Evolutionary conservation across 2,888 invertebrate genomes (phyloP), one percentile per base, ranked within the genome.

Genomic region (Aleiodes leptofemur): DNA sequence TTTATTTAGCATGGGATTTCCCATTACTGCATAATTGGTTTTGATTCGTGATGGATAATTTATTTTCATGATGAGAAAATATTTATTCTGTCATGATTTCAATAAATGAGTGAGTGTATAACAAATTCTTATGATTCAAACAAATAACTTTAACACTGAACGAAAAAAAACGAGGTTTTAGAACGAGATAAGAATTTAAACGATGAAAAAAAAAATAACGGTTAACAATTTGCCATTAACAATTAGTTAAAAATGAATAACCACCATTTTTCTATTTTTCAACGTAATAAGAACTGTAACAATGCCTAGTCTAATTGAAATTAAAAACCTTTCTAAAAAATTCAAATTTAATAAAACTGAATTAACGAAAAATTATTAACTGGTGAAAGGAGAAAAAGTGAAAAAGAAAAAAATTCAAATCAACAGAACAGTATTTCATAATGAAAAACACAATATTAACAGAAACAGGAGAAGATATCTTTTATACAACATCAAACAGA

Each of bases 81-180:
- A 43, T 7, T 43, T 7, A 43, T 8, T 43, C 11, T 43, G 9
- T 9, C 9, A 43, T 43, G 8, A 48, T 64, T 64, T 23, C 43
- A 4, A 64, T 64, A 43, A 48, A 64, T 16, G 43, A 38, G 14
- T 38, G 38, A 64, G 8, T 4, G 23, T 23, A 29, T 31, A 53
- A 11, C 8, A 66, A 66, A 9, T 64, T 48, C 16, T 23, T 11
- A 31, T n/a, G 13, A 69, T 50, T 23, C 61, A 71, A 78, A 78
- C 74, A 69, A 77, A 34, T 75, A 80, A 80, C 80, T 78, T 80
- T 48, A 80, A 80, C 78, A 31, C 74, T 72, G 72, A 61, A 69
- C 8, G 31, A 56, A 56, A 23, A 56, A 23, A 71, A 23, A 71
- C 43, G 43, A 43, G 43, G 43, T 43, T 43, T 43, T 43, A 43